Evolutionary conservation across 2,113 vertebrate species (phyloP).

Genomic region (Eira barbara): DNA sequence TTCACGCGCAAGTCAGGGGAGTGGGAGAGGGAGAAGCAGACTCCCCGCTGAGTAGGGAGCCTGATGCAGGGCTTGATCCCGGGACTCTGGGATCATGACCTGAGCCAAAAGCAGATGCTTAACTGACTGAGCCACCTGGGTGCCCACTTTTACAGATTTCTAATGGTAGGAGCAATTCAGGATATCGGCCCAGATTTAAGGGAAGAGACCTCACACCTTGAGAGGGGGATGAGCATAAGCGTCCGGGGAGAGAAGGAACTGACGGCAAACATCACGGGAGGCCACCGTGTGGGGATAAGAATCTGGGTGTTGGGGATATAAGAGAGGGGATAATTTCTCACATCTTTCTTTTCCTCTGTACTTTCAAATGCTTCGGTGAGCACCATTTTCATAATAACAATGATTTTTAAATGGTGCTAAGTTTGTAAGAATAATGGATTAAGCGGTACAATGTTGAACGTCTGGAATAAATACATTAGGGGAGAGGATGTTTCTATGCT

Average conservation of each 20-base stretch:
- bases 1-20: too few species aligned
- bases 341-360: neutral
- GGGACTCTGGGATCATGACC: too few species aligned
- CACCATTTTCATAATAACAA: neutral
- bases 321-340: neutral
- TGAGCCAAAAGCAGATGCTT: too few species aligned
- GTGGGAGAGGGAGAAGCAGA: too few species aligned
- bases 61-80: too few species aligned
- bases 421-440: neutral
- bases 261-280: neutral
- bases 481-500: neutral
- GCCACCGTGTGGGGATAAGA: neutral
- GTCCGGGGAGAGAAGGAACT: neutral
- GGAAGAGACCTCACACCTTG: neutral
- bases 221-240: neutral
- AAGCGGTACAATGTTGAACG: neutral
- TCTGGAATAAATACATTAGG: slow-evolving; percentile 1
- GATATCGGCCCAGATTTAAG: neutral
- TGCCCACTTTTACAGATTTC: neutral
- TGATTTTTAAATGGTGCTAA: neutral
- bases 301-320: neutral
- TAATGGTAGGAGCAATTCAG: neutral
- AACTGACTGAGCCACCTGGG: too few species aligned
- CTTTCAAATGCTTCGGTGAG: neutral
- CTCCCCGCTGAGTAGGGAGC: too few species aligned